phyloP scores from a whole-genome alignment of 1,140 invertebrate genomes.

The Cydia splendana region DNA sequence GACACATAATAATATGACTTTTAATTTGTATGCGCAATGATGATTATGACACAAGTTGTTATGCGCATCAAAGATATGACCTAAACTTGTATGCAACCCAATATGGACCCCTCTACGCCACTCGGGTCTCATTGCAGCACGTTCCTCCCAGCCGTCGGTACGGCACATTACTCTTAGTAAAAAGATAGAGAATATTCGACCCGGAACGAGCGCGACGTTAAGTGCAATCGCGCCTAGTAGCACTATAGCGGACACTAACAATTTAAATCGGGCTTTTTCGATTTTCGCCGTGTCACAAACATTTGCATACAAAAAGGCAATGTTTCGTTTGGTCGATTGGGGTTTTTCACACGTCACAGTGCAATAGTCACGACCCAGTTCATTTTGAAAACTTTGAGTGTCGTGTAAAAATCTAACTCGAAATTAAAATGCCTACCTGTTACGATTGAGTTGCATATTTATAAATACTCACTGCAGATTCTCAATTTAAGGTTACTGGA shows the following conservation, averaged over 20 bases:
- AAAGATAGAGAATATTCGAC: neutral
- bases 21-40: too few species aligned
- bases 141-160: too few species aligned
- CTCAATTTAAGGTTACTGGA: too few species aligned
- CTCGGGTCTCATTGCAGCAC: too few species aligned
- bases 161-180: neutral
- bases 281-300: constrained; percentile 14
- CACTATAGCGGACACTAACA: neutral
- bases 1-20: too few species aligned
- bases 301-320: constrained; percentile 27
- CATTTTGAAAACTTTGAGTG: neutral
- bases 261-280: constrained; percentile 19
- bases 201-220: neutral
- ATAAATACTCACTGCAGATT: too few species aligned
- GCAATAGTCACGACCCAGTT: neutral
- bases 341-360: neutral
- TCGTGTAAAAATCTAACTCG: neutral
- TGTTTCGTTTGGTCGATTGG: constrained; percentile 18
- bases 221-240: neutral
- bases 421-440: neutral
- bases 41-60: too few species aligned
- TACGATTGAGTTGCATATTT: too few species aligned
- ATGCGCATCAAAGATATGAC: too few species aligned
- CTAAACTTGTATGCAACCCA: too few species aligned
- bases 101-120: too few species aligned